Conservation (phyloP, 2,888 invertebrate genomes). For the Heteropelma amictum region DNA sequence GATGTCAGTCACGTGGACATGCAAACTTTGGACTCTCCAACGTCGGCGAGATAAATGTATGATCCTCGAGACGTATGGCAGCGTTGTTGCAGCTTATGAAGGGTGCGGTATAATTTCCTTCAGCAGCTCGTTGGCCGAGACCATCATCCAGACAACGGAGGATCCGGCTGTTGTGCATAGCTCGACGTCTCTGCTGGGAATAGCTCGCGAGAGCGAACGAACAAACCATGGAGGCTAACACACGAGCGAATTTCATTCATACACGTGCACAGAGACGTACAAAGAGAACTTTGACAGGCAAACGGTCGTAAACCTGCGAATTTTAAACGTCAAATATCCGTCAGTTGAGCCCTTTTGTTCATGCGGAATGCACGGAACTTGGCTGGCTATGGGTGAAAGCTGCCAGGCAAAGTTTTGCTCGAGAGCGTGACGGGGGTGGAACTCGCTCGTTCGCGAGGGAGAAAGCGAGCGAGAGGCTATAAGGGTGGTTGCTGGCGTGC, state of each 20-base stretch:
- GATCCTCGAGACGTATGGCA: slow-evolving; percentile 32
- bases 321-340: not conserved
- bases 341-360: slow-evolving; percentile 1
- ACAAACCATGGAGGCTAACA: slow-evolving; percentile 47
- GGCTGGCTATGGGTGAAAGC: slow-evolving; percentile 41
- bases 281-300: slow-evolving; percentile 6
- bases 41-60: not conserved
- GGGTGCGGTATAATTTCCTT: slow-evolving; percentile 27
- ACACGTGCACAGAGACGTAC: not conserved
- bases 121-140: slow-evolving; percentile 28
- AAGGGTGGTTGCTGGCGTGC: slow-evolving; percentile 58
- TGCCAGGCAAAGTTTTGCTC: slow-evolving; percentile 75
- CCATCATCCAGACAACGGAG: slow-evolving; percentile 42
- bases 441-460: slow-evolving; percentile 55
- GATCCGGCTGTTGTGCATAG: slow-evolving; percentile 54
- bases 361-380: slow-evolving; percentile 37
- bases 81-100: slow-evolving; percentile 17
- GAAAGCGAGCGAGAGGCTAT: slow-evolving; percentile 15
- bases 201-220: slow-evolving; percentile 43
- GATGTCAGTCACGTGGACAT: slow-evolving; percentile 23
- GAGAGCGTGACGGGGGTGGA: slow-evolving; percentile 76
- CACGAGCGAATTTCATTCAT: slow-evolving; percentile 39
- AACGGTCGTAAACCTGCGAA: not conserved
- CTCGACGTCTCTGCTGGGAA: slow-evolving; percentile 54
- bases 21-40: slow-evolving; percentile 30